Base-by-base conservation (phyloP, 2,888 invertebrate genomes). In the Drosophila borborema region DNA sequence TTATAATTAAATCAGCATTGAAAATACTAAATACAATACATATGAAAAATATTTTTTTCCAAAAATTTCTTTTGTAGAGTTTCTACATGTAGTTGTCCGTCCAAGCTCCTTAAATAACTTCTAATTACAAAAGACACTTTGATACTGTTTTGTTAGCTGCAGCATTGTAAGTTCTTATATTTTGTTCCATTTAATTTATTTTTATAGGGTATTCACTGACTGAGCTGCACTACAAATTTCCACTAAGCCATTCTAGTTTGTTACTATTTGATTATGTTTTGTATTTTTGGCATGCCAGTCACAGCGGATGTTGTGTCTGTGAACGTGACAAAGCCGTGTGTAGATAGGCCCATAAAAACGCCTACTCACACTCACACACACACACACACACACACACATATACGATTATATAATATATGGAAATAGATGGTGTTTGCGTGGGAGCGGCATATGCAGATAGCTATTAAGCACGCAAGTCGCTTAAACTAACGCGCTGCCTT, bases 401-500 rank as follows among this genome's bases (percentile, higher is more conserved):
- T n/a, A 49, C 38, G 14, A 14, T 23, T 8, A 18, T 12, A 59
- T 28, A 49, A 18, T 12, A 59, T 28, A 49, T n/a, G 61, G 14
- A 36, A 9, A 41, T 28, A 28, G 23, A 3, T 5, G 20, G 20
- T 20, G n/a, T 18, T 36, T 31, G 20, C 56, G 40, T 10, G 43
- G 73, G 43, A 38, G 58, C 41, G 56, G 38, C 82, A 89, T 79
- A 74, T 74, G 82, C 61, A 74, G 65, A 80, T 82, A 75, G 61
- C 67, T 71, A 82, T 81, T 67, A 90, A 77, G 63, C 90, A 90
- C 90, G 90, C 81, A 78, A 81, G 77, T 64, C 70, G 73, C 85
- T 81, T 75, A 70, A 85, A 79, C 82, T 72, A 84, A 86, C 88
- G 75, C 75, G 58, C 49, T 53, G 55, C 18, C 36, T 51, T 41